Percentiles rank a stretch among this genome's conserved stretches.
Evolutionary conservation across 2,797 vertebrate genomes (phyloP).

Genomic region (Rousettus madagascariensis): DNA sequence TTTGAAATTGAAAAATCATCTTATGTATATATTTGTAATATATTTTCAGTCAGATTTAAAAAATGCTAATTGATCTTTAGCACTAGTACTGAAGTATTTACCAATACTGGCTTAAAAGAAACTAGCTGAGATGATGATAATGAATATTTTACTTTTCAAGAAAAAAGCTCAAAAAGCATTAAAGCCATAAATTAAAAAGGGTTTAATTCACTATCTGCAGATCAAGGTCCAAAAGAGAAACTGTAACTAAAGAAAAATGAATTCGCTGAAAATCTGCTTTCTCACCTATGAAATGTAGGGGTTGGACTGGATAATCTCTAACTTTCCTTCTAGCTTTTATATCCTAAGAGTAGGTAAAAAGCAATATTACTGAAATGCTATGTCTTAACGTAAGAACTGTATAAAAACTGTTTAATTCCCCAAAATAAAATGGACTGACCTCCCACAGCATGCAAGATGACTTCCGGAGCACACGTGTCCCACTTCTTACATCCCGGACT

Average conservation of each 20-base stretch:
- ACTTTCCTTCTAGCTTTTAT: neutral
- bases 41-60: neutral
- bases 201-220: neutral
- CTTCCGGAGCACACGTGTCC: slow-evolving; percentile 97
- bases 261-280: neutral
- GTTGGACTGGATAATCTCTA: neutral
- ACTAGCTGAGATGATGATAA: neutral
- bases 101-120: neutral
- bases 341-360: neutral
- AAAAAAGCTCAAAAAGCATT: neutral
- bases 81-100: neutral
- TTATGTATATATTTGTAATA: neutral
- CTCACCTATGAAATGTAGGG: neutral
- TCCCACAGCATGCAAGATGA: slow-evolving; percentile 94
- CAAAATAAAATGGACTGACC: slow-evolving; percentile 83
- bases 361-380: neutral
- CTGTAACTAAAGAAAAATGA: neutral
- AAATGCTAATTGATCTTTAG: neutral
- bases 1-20: slow-evolving; percentile 1
- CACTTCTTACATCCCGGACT: slow-evolving; percentile 98
- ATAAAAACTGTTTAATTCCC: neutral
- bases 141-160: slow-evolving; percentile 9
- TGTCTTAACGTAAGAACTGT: neutral
- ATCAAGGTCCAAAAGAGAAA: neutral
- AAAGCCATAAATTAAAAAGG: neutral